Percentiles rank a stretch among this genome's conserved stretches.
Conservation (phyloP, 2,888 invertebrate genomes). For the Pharmacophagus antenor region DNA sequence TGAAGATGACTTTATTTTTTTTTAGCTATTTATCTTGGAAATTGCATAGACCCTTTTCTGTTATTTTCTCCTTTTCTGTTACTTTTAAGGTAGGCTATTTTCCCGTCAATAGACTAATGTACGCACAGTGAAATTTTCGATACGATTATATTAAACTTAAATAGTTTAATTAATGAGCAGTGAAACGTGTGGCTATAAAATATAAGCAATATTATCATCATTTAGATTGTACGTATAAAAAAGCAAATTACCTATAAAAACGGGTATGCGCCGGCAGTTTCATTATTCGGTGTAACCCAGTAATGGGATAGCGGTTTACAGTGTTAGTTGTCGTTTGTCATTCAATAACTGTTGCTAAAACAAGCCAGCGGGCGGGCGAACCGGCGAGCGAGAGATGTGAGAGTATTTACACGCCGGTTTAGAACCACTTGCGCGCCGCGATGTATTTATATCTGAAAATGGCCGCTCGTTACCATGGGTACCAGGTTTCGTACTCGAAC, state of each 20-base stretch:
- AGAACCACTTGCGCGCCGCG: conserved; percentile 21
- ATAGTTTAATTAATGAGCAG: not conserved
- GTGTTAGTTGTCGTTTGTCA: conserved; percentile 23
- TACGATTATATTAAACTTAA: no score
- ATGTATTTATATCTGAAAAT: conserved; percentile 20
- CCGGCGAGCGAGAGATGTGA: conserved; percentile 12
- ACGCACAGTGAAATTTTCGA: no score
- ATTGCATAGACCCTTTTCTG: no score
- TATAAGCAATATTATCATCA: conserved; percentile 2
- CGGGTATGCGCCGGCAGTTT: not conserved
- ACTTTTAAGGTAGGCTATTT: no score
- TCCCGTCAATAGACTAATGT: no score
- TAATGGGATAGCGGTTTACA: conserved; percentile 26
- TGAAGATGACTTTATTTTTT: no score
- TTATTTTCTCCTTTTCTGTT: no score
- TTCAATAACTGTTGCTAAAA: conserved; percentile 29
- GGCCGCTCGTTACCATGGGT: conserved; percentile 5
- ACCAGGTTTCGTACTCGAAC: conserved; percentile 8
- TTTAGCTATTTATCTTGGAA: no score
- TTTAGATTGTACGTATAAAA: not conserved
- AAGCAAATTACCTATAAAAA: conserved; percentile 11
- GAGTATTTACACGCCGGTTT: conserved; percentile 28
- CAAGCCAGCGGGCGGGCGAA: conserved; percentile 7
- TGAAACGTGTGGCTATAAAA: not conserved
- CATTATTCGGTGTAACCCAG: conserved; percentile 9